Evolutionary conservation across 2,113 vertebrate genomes (phyloP).

Genomic region (Murina feae): DNA sequence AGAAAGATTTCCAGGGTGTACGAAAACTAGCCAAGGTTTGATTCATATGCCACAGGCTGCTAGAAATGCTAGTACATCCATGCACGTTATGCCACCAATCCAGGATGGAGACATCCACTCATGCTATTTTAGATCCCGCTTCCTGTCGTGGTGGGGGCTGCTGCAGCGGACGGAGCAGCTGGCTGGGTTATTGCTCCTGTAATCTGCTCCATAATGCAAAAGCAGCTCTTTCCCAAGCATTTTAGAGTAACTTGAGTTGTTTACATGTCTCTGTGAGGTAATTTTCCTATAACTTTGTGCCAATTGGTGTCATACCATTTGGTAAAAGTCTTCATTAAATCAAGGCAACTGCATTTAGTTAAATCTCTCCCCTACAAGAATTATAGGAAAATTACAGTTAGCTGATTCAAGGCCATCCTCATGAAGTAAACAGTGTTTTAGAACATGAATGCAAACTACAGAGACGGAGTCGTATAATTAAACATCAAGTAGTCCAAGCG

Average conservation of each 20-base stretch:
- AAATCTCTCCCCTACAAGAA: slow-evolving; percentile 60
- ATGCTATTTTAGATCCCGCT: slow-evolving; percentile 50
- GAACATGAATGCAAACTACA: slow-evolving; percentile 70
- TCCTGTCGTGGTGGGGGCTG: slow-evolving; percentile 67
- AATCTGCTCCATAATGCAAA: slow-evolving; percentile 71
- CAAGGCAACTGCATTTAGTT: slow-evolving; percentile 69
- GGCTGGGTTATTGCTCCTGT: slow-evolving; percentile 65
- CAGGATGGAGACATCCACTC: slow-evolving; percentile 42
- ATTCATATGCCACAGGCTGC: slow-evolving; percentile 62
- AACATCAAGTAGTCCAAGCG: slow-evolving; percentile 87
- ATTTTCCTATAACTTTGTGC: slow-evolving; percentile 70
- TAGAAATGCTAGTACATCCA: slow-evolving; percentile 73
- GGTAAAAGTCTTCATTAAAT: slow-evolving; percentile 64
- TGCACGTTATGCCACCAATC: slow-evolving; percentile 54
- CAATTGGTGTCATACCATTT: slow-evolving; percentile 65
- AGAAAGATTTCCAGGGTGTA: slow-evolving; percentile 34
- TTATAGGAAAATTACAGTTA: slow-evolving; percentile 51
- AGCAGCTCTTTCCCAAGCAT: slow-evolving; percentile 71
- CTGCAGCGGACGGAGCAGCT: slow-evolving; percentile 73
- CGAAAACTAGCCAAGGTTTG: slow-evolving; percentile 67
- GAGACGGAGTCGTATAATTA: slow-evolving; percentile 82
- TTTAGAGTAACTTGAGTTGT: slow-evolving; percentile 74
- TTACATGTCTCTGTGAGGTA: slow-evolving; percentile 63
- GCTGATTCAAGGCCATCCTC: slow-evolving; percentile 64
- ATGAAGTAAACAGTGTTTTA: slow-evolving; percentile 62